A percentile compares a stretch with the other conserved stretches of the same genome.
These are phyloP conservation scores for Myrmecobius fasciatus DNA, from an alignment of 2,113 vertebrate species.

Conservation along the genomic window DNA sequence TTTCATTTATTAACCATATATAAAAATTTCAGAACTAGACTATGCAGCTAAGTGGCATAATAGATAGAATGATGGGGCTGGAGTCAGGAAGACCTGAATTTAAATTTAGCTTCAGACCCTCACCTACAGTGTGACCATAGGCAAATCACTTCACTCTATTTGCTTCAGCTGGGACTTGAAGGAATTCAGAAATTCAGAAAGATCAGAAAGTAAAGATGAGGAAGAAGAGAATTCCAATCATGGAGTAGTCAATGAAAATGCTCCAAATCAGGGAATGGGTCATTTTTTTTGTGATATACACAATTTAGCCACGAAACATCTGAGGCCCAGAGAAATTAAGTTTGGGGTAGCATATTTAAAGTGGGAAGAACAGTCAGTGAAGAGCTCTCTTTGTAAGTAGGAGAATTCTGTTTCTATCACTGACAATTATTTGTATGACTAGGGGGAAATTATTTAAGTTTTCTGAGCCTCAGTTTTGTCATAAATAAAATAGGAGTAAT, in stretches of 20 bases:
- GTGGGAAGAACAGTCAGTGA: too few relatives aligned
- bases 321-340: too few relatives aligned
- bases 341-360: too few relatives aligned
- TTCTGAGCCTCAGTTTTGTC: too few relatives aligned
- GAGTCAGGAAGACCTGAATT: neutral
- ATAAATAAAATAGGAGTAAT: too few relatives aligned
- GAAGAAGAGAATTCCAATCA: neutral
- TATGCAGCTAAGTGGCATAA: neutral
- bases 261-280: neutral
- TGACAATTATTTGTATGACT: too few relatives aligned
- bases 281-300: neutral
- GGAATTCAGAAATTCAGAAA: neutral
- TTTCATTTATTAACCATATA: neutral
- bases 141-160: neutral
- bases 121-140: neutral
- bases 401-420: too few relatives aligned
- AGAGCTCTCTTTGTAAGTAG: too few relatives aligned
- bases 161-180: neutral
- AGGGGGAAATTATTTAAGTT: too few relatives aligned
- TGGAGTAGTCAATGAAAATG: neutral
- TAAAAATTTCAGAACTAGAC: neutral
- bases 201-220: neutral
- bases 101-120: neutral
- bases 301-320: too few relatives aligned
- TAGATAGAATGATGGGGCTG: neutral